These are phyloP conservation scores for Pseudomyrmex sp. DNA, from an alignment of 1,140 invertebrate genomes.

Conservation along the genomic window DNA sequence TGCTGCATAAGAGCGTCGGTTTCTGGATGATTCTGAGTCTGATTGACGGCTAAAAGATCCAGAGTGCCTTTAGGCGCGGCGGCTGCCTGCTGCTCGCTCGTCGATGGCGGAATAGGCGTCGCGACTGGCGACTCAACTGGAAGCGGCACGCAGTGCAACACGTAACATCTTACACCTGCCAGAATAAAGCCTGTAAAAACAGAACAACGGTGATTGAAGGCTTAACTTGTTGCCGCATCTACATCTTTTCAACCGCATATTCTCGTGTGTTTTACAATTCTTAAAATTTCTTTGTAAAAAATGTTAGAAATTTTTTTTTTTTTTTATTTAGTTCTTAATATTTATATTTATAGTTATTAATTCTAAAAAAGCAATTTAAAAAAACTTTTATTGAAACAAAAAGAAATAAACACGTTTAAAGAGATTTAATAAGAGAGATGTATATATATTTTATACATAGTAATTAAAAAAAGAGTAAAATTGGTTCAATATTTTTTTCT, in stretches of 20 bases:
- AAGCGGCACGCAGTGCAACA: constrained; percentile 80
- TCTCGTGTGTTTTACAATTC: neutral
- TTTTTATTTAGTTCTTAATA: too few species aligned
- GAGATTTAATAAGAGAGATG: too few species aligned
- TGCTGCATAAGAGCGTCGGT: constrained; percentile 78
- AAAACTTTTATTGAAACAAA: too few species aligned
- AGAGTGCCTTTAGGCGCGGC: constrained; percentile 75
- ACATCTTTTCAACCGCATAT: neutral
- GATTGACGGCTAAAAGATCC: constrained; percentile 79
- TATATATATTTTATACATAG: too few species aligned
- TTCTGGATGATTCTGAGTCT: constrained; percentile 81
- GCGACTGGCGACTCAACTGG: constrained; percentile 79
- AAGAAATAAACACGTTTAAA: too few species aligned
- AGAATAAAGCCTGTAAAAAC: constrained; percentile 77
- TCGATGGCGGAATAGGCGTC: constrained; percentile 77
- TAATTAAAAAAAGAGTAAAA: too few species aligned
- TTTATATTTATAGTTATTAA: too few species aligned
- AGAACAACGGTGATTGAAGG: neutral
- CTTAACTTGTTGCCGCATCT: neutral
- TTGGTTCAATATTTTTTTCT: too few species aligned
- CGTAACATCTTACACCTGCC: constrained; percentile 81
- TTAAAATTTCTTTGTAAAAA: too few species aligned
- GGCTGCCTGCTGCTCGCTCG: constrained; percentile 66
- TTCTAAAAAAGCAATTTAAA: too few species aligned
- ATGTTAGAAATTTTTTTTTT: too few species aligned